Evolutionary conservation across 2,888 invertebrate species (phyloP).

Genomic region (Leistus spinibarbis): DNA sequence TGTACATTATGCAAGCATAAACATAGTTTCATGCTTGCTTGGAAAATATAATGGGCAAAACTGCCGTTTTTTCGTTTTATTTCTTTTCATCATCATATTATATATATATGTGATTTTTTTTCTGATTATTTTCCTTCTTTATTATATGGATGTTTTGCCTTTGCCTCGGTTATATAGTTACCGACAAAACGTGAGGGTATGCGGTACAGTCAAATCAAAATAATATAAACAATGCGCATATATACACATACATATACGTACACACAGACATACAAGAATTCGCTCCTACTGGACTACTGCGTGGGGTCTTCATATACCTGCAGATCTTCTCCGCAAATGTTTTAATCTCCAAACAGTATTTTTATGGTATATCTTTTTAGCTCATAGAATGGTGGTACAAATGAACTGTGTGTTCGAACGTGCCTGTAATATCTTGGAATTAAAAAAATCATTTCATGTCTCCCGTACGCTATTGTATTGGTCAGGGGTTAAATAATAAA

Average conservation of each 20-base stretch:
- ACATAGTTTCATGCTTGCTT: constrained; percentile 37
- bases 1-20: constrained; percentile 32
- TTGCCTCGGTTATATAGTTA: constrained; percentile 45
- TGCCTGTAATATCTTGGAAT: no score
- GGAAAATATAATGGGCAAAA: constrained; percentile 31
- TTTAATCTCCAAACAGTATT: neutral
- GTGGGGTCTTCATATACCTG: neutral
- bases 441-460: no score
- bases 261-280: neutral
- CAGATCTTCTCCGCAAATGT: neutral
- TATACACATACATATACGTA: neutral
- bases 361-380: no score
- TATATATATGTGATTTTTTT: neutral
- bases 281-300: neutral
- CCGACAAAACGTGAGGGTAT: constrained; percentile 46
- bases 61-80: constrained; percentile 11
- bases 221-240: constrained; percentile 42
- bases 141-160: constrained; percentile 39
- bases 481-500: no score
- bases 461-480: no score
- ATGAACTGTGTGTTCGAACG: no score
- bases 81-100: neutral
- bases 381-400: no score
- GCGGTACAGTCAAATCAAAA: constrained; percentile 43
- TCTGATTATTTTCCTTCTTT: neutral